Conservation (phyloP, 2,888 invertebrate genomes). For the Macaria liturata region DNA sequence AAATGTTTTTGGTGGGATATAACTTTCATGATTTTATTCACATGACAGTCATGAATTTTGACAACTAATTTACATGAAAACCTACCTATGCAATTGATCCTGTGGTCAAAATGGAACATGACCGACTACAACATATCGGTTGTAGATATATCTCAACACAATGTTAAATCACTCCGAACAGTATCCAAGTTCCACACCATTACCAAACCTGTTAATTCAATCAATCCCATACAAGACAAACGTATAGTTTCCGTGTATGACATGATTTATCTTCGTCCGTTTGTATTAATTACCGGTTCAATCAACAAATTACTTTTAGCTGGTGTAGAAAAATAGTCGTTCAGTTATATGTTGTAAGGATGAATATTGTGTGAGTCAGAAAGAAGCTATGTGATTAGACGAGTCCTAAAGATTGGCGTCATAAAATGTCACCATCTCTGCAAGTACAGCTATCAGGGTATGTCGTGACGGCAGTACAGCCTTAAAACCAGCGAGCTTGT, state of each 20-base stretch:
- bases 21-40: too few species aligned
- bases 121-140: too few species aligned
- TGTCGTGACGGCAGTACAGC: slow-evolving; percentile 33
- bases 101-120: too few species aligned
- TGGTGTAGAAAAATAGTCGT: slow-evolving; percentile 25
- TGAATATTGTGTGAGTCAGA: slow-evolving; percentile 30
- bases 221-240: slow-evolving; percentile 26
- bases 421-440: slow-evolving; percentile 61
- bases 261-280: slow-evolving; percentile 38
- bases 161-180: not conserved
- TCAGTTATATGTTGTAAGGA: slow-evolving; percentile 26
- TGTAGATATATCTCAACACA: too few species aligned
- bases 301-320: slow-evolving; percentile 43
- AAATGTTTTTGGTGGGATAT: too few species aligned
- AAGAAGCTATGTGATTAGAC: slow-evolving; percentile 47
- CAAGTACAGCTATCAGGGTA: slow-evolving; percentile 56
- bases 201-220: slow-evolving; percentile 20
- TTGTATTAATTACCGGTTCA: slow-evolving; percentile 45
- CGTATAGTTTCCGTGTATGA: slow-evolving; percentile 33
- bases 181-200: not conserved
- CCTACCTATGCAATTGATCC: too few species aligned
- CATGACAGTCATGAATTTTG: too few species aligned
- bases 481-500: slow-evolving; percentile 28
- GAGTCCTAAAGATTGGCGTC: slow-evolving; percentile 54
- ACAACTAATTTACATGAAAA: too few species aligned